Evolutionary conservation across 2,888 invertebrate species (phyloP).

Genomic region (Limnephilus marmoratus): DNA sequence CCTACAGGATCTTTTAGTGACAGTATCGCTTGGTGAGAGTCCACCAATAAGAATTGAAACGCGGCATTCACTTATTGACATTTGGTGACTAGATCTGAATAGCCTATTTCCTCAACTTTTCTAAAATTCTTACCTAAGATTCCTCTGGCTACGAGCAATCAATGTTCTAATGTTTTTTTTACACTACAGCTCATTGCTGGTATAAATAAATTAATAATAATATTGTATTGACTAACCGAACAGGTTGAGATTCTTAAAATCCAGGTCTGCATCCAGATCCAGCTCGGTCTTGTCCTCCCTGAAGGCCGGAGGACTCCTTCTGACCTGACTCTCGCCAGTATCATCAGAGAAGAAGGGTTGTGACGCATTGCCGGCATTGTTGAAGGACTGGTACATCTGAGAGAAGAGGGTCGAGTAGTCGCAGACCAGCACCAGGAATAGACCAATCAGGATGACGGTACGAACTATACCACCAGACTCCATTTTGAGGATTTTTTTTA

Average conservation of each 20-base stretch:
- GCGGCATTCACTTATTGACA: too few relatives aligned
- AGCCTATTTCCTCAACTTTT: background rate
- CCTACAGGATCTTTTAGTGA: background rate
- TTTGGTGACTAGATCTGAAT: background rate
- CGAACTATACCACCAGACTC: constrained; percentile 64
- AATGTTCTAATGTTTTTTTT: too few relatives aligned
- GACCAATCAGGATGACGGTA: constrained; percentile 71
- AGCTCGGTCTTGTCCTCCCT: constrained; percentile 71
- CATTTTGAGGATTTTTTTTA: constrained; percentile 53
- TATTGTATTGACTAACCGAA: constrained; percentile 69
- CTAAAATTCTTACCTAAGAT: too few relatives aligned
- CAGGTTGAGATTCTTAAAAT: constrained; percentile 71
- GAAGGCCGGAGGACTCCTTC: constrained; percentile 67
- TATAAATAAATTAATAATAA: background rate
- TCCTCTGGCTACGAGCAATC: too few relatives aligned
- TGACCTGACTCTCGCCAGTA: constrained; percentile 69
- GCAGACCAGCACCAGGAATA: constrained; percentile 77
- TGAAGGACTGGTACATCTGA: constrained; percentile 70
- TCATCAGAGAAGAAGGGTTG: constrained; percentile 69
- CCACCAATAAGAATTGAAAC: background rate
- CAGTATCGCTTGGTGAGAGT: background rate
- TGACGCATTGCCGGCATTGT: constrained; percentile 71
- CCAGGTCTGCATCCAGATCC: constrained; percentile 74
- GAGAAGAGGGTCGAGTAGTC: constrained; percentile 76
- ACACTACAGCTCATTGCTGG: too few relatives aligned